These are phyloP conservation scores for Eupithecia centaureata DNA, from an alignment of 2,888 invertebrate species.

Conservation along the genomic window DNA sequence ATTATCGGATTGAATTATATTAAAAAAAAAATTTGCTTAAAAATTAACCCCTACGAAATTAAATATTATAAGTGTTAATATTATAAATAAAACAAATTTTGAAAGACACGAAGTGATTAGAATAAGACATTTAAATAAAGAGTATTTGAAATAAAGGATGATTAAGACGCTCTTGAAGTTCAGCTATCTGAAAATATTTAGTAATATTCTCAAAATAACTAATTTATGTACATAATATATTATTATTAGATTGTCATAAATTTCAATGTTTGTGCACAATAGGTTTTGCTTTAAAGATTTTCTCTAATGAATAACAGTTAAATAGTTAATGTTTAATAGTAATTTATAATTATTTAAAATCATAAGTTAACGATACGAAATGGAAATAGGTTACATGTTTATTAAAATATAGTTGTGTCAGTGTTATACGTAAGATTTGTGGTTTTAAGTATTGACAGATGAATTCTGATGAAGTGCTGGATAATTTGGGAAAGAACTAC, in stretches of 20 bases:
- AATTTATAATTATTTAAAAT: not conserved
- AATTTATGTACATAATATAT: too few species aligned
- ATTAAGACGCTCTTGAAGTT: not conserved
- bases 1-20: too few species aligned
- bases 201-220: not conserved
- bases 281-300: not conserved
- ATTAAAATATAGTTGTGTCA: not conserved
- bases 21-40: too few species aligned
- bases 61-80: not conserved
- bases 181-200: not conserved
- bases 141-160: too few species aligned
- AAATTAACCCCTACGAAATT: not conserved
- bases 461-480: not conserved
- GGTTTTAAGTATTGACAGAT: not conserved
- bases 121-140: not conserved
- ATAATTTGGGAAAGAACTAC: not conserved
- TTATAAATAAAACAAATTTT: not conserved
- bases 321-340: not conserved
- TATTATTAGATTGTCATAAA: not conserved
- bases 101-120: not conserved
- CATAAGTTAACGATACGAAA: not conserved
- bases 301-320: not conserved
- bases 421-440: not conserved
- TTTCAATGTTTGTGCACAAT: not conserved
- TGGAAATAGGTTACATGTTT: too few species aligned